Percentiles rank a stretch among this genome's conserved stretches.
Conservation (phyloP, 2,113 vertebrate species). For the Brienomyrus longianalis region DNA sequence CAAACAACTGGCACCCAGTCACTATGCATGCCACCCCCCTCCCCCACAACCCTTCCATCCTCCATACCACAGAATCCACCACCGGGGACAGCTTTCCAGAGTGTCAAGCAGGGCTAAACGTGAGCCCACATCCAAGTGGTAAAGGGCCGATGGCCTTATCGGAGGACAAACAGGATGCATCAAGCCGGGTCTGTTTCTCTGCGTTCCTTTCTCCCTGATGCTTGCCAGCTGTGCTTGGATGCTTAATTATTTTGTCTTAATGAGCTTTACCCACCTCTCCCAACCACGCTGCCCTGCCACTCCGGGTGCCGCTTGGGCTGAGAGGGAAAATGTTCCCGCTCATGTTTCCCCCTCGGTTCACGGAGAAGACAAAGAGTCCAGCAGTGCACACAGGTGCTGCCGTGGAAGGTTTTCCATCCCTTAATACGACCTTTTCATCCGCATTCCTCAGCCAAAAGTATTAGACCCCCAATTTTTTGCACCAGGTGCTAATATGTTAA, state of each 20-base stretch:
- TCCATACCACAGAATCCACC: conserved; percentile 21
- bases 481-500: neutral
- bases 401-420: neutral
- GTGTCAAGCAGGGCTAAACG: conserved; percentile 63
- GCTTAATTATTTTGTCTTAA: conserved; percentile 73
- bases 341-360: conserved; percentile 1
- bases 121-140: conserved; percentile 59
- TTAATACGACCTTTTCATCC: neutral
- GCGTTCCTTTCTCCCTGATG: conserved; percentile 47
- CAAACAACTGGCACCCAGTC: conserved; percentile 59
- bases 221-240: conserved; percentile 66
- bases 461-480: neutral
- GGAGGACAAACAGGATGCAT: conserved; percentile 70
- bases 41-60: conserved; percentile 16
- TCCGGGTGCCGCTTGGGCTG: conserved; percentile 44
- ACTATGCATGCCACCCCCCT: conserved; percentile 42
- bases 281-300: conserved; percentile 44
- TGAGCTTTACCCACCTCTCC: conserved; percentile 65
- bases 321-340: neutral
- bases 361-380: neutral
- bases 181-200: conserved; percentile 61
- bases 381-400: neutral
- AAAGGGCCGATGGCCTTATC: conserved; percentile 68
- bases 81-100: conserved; percentile 41
- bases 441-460: neutral